phyloP scores from a whole-genome alignment of 2,113 vertebrate species.

The Corythoichthys haematopterus region DNA sequence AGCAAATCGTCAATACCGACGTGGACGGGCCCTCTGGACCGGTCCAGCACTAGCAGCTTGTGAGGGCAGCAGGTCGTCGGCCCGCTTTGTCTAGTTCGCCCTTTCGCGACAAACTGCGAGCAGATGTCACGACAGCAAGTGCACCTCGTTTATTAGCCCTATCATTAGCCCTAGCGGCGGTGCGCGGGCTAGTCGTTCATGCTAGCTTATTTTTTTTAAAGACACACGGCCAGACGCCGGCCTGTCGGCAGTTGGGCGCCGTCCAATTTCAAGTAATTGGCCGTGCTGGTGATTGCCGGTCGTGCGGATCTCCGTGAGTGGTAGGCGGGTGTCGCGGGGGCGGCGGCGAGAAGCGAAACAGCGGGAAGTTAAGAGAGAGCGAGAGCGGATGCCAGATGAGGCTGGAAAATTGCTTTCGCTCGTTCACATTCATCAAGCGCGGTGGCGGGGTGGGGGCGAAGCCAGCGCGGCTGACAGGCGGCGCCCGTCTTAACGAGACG shows the following conservation, averaged over 20 bases:
- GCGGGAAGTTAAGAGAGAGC: neutral
- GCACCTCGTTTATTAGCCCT: conserved; percentile 3
- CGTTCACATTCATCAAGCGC: conserved; percentile 23
- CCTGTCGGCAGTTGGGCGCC: neutral
- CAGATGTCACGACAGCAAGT: conserved; percentile 19
- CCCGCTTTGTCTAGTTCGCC: conserved; percentile 21
- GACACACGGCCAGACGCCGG: neutral
- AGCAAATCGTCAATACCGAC: conserved; percentile 51
- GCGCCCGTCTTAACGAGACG: conserved; percentile 34
- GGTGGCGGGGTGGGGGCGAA: conserved; percentile 9
- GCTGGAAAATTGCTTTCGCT: conserved; percentile 39
- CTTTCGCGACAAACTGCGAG: conserved; percentile 21
- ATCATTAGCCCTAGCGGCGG: neutral
- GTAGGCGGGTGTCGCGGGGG: conserved; percentile 28
- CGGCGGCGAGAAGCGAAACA: neutral
- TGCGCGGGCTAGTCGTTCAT: too few species aligned
- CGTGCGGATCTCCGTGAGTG: conserved; percentile 39
- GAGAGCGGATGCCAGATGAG: conserved; percentile 14
- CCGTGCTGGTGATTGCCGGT: conserved; percentile 31
- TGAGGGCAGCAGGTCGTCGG: conserved; percentile 12
- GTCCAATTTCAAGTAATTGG: conserved; percentile 40
- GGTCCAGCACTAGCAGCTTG: conserved; percentile 21
- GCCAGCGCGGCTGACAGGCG: conserved; percentile 33
- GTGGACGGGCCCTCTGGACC: conserved; percentile 31
- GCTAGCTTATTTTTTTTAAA: too few species aligned